Conservation (phyloP, 2,113 vertebrate genomes). For the Corythaeola cristata region DNA sequence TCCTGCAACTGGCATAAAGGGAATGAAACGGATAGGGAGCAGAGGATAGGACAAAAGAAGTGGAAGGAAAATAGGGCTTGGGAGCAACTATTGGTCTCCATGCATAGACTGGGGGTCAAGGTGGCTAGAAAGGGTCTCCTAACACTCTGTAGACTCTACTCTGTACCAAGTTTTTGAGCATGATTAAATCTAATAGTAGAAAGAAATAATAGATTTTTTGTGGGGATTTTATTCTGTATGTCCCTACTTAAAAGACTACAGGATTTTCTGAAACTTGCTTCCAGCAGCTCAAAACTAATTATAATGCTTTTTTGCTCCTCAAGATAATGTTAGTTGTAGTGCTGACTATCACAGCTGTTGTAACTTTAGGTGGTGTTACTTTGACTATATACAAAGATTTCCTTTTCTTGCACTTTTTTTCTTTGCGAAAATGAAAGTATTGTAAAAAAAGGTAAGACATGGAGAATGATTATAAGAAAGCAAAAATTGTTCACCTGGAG, state of each 20-base stretch:
- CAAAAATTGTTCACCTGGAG: not conserved
- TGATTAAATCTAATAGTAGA: not conserved
- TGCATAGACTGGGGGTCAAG: not conserved
- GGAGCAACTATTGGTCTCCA: not conserved
- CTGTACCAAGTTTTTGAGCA: not conserved
- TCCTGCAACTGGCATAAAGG: not conserved
- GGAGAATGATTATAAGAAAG: not conserved
- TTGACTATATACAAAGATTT: not conserved
- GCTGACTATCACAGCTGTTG: not conserved
- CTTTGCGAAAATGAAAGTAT: not conserved
- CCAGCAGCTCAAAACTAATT: not conserved
- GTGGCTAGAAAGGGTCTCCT: not conserved
- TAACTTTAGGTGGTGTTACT: not conserved
- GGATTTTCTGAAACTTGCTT: not conserved
- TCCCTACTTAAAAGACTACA: not conserved
- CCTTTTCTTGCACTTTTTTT: not conserved
- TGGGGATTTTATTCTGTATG: not conserved
- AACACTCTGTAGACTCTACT: not conserved
- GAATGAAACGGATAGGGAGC: not conserved
- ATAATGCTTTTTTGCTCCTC: not conserved
- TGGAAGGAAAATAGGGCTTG: not conserved
- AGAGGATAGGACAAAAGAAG: not conserved
- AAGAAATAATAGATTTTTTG: not conserved
- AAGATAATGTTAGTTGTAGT: not conserved
- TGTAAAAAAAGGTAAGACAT: not conserved